Conservation (phyloP, 2,888 invertebrate genomes). For the Eupsilia transversa region DNA sequence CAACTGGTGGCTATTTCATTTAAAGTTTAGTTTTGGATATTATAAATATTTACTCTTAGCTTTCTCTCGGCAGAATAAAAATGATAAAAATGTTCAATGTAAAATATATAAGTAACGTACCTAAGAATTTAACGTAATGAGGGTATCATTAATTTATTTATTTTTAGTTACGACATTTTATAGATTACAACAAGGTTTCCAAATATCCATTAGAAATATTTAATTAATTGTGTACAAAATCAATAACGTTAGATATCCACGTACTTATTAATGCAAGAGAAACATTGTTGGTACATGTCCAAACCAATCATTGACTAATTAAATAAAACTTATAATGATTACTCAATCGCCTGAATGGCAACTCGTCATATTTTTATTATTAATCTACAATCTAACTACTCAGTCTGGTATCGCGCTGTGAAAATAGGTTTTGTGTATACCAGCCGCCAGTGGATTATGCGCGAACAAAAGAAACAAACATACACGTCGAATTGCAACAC, state of each 20-base stretch:
- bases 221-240: conserved; percentile 64
- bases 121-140: conserved; percentile 6
- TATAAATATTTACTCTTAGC: not conserved
- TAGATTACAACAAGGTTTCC: conserved; percentile 35
- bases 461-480: conserved; percentile 87
- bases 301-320: conserved; percentile 32
- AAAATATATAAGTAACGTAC: not conserved
- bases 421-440: conserved; percentile 82
- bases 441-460: conserved; percentile 80
- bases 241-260: conserved; percentile 50
- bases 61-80: not conserved
- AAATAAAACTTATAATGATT: conserved; percentile 48
- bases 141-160: conserved; percentile 12
- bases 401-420: conserved; percentile 70
- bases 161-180: conserved; percentile 25
- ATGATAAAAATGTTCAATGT: not conserved
- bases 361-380: conserved; percentile 58
- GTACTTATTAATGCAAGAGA: conserved; percentile 48
- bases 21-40: not conserved
- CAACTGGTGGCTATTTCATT: not conserved
- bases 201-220: conserved; percentile 45
- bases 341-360: conserved; percentile 29
- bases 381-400: conserved; percentile 65
- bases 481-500: conserved; percentile 84
- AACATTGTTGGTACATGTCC: conserved; percentile 25